Percentiles rank a stretch among this genome's conserved stretches.
Conservation (phyloP, 2,888 invertebrate genomes). For the Carcina quercana region DNA sequence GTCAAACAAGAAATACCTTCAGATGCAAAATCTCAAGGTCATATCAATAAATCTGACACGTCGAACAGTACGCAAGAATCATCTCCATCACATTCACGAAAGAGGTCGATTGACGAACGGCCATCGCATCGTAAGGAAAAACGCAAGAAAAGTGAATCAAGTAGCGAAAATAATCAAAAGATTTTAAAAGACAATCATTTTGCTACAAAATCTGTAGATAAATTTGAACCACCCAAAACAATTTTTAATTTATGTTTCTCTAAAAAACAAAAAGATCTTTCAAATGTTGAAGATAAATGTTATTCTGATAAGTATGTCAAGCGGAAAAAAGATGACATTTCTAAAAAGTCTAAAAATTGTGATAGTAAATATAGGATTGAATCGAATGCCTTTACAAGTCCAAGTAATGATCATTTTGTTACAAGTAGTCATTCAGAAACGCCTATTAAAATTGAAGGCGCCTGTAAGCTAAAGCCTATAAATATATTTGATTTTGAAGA, state of each 20-base stretch:
- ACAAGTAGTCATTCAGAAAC: constrained; percentile 25
- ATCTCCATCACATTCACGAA: constrained; percentile 38
- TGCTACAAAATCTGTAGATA: constrained; percentile 31
- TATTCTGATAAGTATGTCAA: constrained; percentile 59
- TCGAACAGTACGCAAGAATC: constrained; percentile 20
- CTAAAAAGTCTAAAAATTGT: constrained; percentile 32
- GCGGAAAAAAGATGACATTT: constrained; percentile 54
- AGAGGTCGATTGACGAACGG: constrained; percentile 55
- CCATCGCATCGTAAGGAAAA: constrained; percentile 66
- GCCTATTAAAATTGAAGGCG: constrained; percentile 37
- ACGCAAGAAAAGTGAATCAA: constrained; percentile 52
- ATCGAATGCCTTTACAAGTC: constrained; percentile 36
- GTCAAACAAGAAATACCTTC: constrained; percentile 2
- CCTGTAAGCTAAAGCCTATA: constrained; percentile 49
- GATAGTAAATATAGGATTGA: constrained; percentile 26
- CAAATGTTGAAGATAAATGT: constrained; percentile 35
- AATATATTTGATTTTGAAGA: constrained; percentile 60
- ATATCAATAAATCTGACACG: constrained; percentile 17
- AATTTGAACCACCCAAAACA: constrained; percentile 35
- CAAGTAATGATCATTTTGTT: constrained; percentile 40
- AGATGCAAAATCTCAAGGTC: constrained; percentile 14
- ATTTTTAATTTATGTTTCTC: constrained; percentile 36
- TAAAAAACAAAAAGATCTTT: constrained; percentile 33
- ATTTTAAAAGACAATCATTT: constrained; percentile 29
- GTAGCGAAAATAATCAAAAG: constrained; percentile 29